Conservation (phyloP, 1,140 invertebrate genomes). For the Caerostris extrusa region DNA sequence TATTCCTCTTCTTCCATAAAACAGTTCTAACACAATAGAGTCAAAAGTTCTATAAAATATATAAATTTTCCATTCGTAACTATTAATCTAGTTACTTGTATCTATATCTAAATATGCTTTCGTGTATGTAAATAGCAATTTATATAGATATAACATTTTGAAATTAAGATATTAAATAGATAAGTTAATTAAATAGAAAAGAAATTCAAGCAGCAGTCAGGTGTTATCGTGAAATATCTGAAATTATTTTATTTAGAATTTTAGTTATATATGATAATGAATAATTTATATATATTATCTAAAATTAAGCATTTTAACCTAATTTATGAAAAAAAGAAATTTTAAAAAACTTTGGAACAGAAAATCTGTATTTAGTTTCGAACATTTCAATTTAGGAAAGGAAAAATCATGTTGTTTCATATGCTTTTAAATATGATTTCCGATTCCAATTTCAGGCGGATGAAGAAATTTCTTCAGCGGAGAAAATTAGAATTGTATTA, state of each 20-base stretch:
- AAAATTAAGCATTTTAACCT: background rate
- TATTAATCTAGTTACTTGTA: no score
- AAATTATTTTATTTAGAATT: background rate
- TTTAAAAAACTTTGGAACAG: background rate
- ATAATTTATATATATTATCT: background rate
- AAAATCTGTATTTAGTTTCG: background rate
- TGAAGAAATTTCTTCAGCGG: slow-evolving; percentile 30
- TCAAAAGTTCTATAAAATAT: no score
- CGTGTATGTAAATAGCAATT: no score
- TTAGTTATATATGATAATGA: background rate
- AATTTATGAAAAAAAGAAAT: background rate
- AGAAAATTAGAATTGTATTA: background rate
- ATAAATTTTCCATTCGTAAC: no score
- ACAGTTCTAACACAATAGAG: no score
- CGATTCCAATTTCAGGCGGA: slow-evolving; percentile 1
- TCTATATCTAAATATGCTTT: no score
- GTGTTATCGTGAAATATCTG: background rate
- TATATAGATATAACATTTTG: no score
- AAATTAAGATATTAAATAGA: no score
- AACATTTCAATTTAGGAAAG: background rate
- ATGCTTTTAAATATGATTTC: background rate
- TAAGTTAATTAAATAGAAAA: no score
- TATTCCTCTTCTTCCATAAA: no score
- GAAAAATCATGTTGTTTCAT: background rate
- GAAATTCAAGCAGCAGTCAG: no score